Base-by-base conservation (phyloP, 2,113 vertebrate genomes). In the Synchiropus splendidus region DNA sequence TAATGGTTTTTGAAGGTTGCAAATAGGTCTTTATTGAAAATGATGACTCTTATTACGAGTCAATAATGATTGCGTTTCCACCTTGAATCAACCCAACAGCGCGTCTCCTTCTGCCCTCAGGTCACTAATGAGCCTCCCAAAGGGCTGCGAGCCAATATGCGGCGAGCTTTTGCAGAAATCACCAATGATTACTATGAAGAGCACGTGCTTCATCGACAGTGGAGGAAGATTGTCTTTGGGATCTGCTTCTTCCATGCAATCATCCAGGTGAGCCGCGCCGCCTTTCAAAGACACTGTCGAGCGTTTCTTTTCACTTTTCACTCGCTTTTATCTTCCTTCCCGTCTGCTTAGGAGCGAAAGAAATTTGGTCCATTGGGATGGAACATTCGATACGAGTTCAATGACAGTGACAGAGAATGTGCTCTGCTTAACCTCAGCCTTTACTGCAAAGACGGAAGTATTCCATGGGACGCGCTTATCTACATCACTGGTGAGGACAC, bases 351-450 rank as follows among this genome's bases (percentile, higher is more conserved):
- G 83, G 87, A 92, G 53, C 84, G 86, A 43, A 89, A 92, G 60
- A 91, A 86, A 53, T 90, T 89, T 67, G 83, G 68, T 3, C 77
- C 87, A 39, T 82, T 87, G 58, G 84, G 88, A 56, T 90, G 89
- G 87, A 92, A 87, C 72, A 91, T 88, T 45, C 79, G 80, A 52
- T 89, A 85, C 52, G 87, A 89, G 55, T 92, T 90, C 67, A 92
- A 69, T 8, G 86, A 85, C 57, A 85, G 84, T 27, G 88, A 88
- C 70, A 82, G 90, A 61, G 89, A 91, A 63, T 90, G 88, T 41
- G 71, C 85, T 42, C 80, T 91, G 21, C 70, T 91, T 45, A 88
- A 88, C 71, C 75, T 90, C 14, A 86, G 89, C 59, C 75, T 87
- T 12, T 86, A 84, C 51, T 90, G 85, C 54, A 83, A 84, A 48